Base-by-base conservation (phyloP, 1,140 invertebrate genomes). In the Riptortus pedestris region DNA sequence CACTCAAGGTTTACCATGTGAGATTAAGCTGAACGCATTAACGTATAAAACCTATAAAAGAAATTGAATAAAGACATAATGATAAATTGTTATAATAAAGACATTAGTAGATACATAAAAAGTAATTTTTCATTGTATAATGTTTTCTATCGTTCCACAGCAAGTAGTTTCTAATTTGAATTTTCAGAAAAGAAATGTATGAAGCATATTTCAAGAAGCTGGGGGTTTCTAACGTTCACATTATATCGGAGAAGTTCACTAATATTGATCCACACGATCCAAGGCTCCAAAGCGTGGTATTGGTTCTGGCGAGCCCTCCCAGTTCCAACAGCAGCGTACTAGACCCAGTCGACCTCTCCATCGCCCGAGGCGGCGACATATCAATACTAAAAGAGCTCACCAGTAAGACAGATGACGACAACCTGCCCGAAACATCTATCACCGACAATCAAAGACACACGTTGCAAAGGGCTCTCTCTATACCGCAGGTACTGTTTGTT, bases 281-380 rank as follows among this genome's bases (percentile, higher is more conserved):
- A 1, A 73, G 77, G 18, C 76, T 88, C 66, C 81, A 87, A 63
- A 80, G 82, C 20, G 85, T 85, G 0, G 85, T 87, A 0, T 83
- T 85, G 0, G 81, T 85, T 2, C 75, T 88, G 65, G 86, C 85
- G 2, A 84, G 84, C 0, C 87, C 87, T 0, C 83, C 84, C 0
- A 87, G 85, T 69, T 87, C 85, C 1, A 88, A 87, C 68, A 86
- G 83, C 0, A 85, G 76, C 0, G 85, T 88, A 72, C 82, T 62
- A 22, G 67, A 67, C 60, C 64, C 68, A 11, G 69, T 69, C 14
- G 68, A 70, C 27, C 48, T 70, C 68, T 72, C 75, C 11, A 82
- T 83, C 67, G 82, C 82, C 9, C 72, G 83, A 29, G 84, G 83
- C 4, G 84, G 84, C 0, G 84, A 85, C 71, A 71, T 86, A 16